Percentiles rank a stretch among this genome's conserved stretches.
phyloP scores from a whole-genome alignment of 2,888 invertebrate genomes.

The Argynnis bischoffii region DNA sequence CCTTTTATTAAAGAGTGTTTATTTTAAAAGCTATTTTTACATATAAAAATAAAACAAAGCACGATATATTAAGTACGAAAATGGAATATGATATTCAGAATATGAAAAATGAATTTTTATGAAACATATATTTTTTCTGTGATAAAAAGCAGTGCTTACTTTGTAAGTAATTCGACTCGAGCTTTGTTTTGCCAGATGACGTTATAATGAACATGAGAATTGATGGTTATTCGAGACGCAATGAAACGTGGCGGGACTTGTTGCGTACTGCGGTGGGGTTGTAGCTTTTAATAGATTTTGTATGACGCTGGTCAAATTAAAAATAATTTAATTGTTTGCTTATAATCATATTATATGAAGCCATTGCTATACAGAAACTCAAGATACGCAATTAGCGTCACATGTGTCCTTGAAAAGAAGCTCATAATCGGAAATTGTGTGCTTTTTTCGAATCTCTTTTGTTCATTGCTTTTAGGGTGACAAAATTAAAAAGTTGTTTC shows the following conservation, averaged over 20 bases:
- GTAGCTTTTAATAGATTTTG: slow-evolving; percentile 19
- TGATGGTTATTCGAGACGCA: slow-evolving; percentile 14
- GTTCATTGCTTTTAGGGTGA: too few relatives aligned
- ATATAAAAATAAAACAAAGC: too few relatives aligned
- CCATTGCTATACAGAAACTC: slow-evolving; percentile 2
- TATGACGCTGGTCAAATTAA: slow-evolving; percentile 14
- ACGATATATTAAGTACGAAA: too few relatives aligned
- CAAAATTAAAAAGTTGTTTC: too few relatives aligned
- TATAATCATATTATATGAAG: background rate
- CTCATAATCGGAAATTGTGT: too few relatives aligned
- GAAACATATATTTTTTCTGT: too few relatives aligned
- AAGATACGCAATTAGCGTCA: background rate
- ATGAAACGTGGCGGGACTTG: slow-evolving; percentile 17
- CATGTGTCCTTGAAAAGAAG: too few relatives aligned
- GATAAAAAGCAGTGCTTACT: background rate
- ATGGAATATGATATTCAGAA: too few relatives aligned
- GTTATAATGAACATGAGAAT: slow-evolving; percentile 12
- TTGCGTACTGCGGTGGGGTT: slow-evolving; percentile 21
- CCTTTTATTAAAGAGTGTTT: too few relatives aligned
- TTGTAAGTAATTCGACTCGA: background rate
- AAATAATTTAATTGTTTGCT: slow-evolving; percentile 5
- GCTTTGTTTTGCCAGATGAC: slow-evolving; percentile 14
- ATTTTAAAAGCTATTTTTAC: too few relatives aligned
- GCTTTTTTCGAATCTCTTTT: too few relatives aligned
- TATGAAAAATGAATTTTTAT: too few relatives aligned